phyloP scores from a whole-genome alignment of 2,113 vertebrate genomes.

The Macrotus californicus region DNA sequence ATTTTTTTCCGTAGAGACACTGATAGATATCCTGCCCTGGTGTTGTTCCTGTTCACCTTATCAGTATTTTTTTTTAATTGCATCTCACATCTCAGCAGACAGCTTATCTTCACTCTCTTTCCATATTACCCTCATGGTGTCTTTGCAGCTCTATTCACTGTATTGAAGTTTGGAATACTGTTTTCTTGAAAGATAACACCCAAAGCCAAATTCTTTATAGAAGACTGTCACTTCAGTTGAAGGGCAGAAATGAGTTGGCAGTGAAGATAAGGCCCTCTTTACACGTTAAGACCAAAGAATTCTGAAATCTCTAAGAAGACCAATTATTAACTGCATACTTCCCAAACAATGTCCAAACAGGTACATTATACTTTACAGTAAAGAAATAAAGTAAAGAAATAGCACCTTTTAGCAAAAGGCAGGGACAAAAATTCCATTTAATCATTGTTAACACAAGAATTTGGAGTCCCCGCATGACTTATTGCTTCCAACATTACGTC shows the following conservation, averaged over 20 bases:
- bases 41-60: neutral
- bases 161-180: constrained; percentile 50
- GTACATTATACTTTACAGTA: constrained; percentile 55
- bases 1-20: neutral
- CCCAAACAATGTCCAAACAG: constrained; percentile 27
- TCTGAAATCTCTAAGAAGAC: constrained; percentile 54
- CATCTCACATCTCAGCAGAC: constrained; percentile 48
- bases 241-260: constrained; percentile 35
- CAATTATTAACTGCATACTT: constrained; percentile 53
- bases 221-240: constrained; percentile 61
- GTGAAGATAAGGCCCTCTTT: constrained; percentile 59
- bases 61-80: neutral
- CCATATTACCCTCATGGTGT: constrained; percentile 42
- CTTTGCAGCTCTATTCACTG: constrained; percentile 47
- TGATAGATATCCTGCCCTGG: neutral
- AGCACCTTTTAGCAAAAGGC: constrained; percentile 60
- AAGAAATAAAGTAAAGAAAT: constrained; percentile 66
- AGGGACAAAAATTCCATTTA: constrained; percentile 56
- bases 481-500: constrained; percentile 66
- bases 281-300: constrained; percentile 55
- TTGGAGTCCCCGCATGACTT: constrained; percentile 58
- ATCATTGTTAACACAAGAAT: constrained; percentile 67
- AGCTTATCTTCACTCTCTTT: constrained; percentile 61
- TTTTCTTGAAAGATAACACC: constrained; percentile 66
- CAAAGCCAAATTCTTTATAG: constrained; percentile 61